Conservation (phyloP, 2,888 invertebrate species). For the Nezara viridula region DNA sequence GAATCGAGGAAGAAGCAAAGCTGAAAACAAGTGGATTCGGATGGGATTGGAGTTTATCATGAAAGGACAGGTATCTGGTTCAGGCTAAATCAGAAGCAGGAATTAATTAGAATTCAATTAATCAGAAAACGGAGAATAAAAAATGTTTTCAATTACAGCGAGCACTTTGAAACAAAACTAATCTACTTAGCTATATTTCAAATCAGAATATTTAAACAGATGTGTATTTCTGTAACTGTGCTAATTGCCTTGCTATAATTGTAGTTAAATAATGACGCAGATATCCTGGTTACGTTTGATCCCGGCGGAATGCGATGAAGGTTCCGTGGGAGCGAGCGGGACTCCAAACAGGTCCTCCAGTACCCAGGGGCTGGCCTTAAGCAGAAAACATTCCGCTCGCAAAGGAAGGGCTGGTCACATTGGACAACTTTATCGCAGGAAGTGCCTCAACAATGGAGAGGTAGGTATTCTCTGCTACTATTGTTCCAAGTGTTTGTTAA, state of each 20-base stretch:
- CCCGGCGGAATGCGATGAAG: not conserved
- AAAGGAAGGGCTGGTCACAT: not conserved
- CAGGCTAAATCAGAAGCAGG: no score
- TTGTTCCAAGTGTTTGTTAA: no score
- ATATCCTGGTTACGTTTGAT: not conserved
- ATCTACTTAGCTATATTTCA: no score
- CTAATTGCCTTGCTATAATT: not conserved
- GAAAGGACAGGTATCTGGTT: no score
- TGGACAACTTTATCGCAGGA: conserved; percentile 6
- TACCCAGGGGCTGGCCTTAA: not conserved
- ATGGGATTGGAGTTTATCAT: no score
- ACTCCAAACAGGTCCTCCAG: not conserved
- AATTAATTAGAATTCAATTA: no score
- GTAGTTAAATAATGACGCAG: not conserved
- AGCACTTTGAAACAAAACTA: no score
- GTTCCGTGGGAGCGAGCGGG: not conserved
- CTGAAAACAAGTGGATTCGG: no score
- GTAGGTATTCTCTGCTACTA: not conserved
- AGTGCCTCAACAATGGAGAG: not conserved
- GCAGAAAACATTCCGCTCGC: not conserved
- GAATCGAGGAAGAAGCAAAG: no score
- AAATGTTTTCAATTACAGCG: no score
- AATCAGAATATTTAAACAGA: not conserved
- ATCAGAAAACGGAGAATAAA: no score
- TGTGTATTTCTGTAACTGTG: not conserved